Percentiles rank a stretch among this genome's conserved stretches.
phyloP scores from a whole-genome alignment of 2,888 invertebrate species.

The Dicyrtoma fusca region DNA sequence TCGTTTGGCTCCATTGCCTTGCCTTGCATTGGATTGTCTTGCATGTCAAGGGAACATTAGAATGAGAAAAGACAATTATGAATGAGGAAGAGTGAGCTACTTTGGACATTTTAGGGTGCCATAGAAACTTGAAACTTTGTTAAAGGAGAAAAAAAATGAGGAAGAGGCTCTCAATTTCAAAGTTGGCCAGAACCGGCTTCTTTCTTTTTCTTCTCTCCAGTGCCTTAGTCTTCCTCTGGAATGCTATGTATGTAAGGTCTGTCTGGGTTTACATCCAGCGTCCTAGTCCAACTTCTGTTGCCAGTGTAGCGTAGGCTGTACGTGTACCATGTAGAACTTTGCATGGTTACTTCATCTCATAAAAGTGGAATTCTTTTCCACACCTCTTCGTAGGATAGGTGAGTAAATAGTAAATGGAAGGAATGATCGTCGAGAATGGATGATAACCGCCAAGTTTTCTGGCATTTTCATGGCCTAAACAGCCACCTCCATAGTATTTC shows the following conservation, averaged over 20 bases:
- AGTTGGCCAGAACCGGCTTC: conserved; percentile 19
- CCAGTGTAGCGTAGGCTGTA: background rate
- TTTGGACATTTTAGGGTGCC: conserved; percentile 42
- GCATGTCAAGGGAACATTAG: conserved; percentile 39
- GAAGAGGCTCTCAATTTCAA: conserved; percentile 33
- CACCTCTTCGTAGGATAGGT: background rate
- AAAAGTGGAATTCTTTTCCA: conserved; percentile 16
- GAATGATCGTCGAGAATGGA: conserved; percentile 12
- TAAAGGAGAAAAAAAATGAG: conserved; percentile 39
- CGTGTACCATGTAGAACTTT: conserved; percentile 5
- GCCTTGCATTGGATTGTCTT: conserved; percentile 2
- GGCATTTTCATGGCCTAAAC: conserved; percentile 17
- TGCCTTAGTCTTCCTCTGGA: background rate
- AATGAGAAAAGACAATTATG: conserved; percentile 42
- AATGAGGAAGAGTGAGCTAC: conserved; percentile 42
- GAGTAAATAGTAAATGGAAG: background rate
- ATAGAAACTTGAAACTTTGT: conserved; percentile 42
- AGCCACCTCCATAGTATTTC: background rate
- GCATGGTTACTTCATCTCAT: conserved; percentile 23
- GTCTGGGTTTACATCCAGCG: too few relatives aligned
- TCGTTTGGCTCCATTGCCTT: too few relatives aligned
- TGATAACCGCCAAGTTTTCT: conserved; percentile 22
- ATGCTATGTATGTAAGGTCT: too few relatives aligned
- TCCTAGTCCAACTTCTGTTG: background rate
- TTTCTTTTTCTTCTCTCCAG: background rate